Evolutionary conservation across 2,888 invertebrate species (phyloP).

Genomic region (Idaea dimidiata): DNA sequence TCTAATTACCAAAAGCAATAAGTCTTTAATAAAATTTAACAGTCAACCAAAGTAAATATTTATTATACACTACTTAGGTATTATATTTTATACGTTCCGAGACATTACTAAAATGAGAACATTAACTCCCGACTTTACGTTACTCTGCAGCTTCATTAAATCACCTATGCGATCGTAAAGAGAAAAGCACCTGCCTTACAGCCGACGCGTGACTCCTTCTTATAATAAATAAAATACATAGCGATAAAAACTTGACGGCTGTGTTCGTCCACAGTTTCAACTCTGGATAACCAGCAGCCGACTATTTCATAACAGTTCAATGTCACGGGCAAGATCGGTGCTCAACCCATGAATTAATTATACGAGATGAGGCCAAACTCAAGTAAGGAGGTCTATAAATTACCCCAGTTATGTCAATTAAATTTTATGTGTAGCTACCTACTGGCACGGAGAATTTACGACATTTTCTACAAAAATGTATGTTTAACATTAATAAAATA

Average conservation of each 20-base stretch:
- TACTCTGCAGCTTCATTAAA: slow-evolving; percentile 15
- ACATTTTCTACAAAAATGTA: slow-evolving; percentile 22
- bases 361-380: slow-evolving; percentile 12
- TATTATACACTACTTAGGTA: not conserved
- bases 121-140: slow-evolving; percentile 11
- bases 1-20: not conserved
- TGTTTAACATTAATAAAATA: slow-evolving; percentile 14
- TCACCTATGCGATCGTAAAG: slow-evolving; percentile 12
- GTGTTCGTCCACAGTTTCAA: not conserved
- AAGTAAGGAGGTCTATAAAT: slow-evolving; percentile 16
- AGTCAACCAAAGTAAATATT: not conserved
- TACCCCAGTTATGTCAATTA: slow-evolving; percentile 21
- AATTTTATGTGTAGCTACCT: slow-evolving; percentile 14
- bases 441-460: slow-evolving; percentile 11
- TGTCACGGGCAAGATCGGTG: slow-evolving; percentile 22
- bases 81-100: not conserved
- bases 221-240: not conserved
- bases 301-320: slow-evolving; percentile 10
- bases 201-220: not conserved
- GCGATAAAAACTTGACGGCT: not conserved
- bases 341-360: slow-evolving; percentile 18
- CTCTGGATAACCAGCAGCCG: not conserved
- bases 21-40: not conserved
- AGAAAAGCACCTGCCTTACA: not conserved
- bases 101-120: slow-evolving; percentile 8